A percentile compares a stretch with the other conserved stretches of the same genome.
These are phyloP conservation scores for Elysia crispata DNA, from an alignment of 2,888 invertebrate species.

Conservation along the genomic window DNA sequence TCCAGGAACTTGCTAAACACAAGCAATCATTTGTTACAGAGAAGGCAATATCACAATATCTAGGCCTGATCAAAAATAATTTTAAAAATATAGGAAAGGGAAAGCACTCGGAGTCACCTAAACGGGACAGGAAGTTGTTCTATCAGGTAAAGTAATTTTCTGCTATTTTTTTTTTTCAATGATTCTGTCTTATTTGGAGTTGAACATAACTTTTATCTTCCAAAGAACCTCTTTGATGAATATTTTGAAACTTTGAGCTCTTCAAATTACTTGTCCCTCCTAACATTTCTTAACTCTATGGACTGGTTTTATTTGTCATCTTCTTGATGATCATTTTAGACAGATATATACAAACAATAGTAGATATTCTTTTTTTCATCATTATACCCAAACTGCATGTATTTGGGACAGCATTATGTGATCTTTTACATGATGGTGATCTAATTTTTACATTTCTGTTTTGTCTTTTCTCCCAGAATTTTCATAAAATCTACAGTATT, in stretches of 20 bases:
- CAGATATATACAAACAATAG: not conserved
- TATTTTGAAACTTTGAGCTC: no score
- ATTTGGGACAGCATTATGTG: no score
- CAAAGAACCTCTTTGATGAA: no score
- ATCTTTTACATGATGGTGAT: no score
- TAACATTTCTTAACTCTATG: no score
- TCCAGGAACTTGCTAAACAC: constrained; percentile 55
- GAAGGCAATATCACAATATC: constrained; percentile 70
- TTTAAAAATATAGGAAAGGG: constrained; percentile 62
- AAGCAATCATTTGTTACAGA: constrained; percentile 68
- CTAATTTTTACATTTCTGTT: no score
- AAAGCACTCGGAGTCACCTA: constrained; percentile 45
- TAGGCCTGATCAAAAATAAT: constrained; percentile 73
- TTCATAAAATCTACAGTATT: constrained; percentile 70
- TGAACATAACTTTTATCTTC: no score
- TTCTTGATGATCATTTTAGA: no score
- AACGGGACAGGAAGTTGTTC: constrained; percentile 69
- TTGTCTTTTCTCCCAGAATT: constrained; percentile 63
- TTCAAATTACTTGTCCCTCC: no score
- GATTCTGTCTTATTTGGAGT: no score
- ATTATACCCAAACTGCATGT: constrained; percentile 7
- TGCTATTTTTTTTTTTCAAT: no score
- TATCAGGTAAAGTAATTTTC: constrained; percentile 64
- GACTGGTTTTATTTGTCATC: no score
- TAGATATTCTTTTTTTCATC: not conserved